These are phyloP conservation scores for Myotis vivesi DNA, from an alignment of 2,797 vertebrate genomes.

Conservation along the genomic window DNA sequence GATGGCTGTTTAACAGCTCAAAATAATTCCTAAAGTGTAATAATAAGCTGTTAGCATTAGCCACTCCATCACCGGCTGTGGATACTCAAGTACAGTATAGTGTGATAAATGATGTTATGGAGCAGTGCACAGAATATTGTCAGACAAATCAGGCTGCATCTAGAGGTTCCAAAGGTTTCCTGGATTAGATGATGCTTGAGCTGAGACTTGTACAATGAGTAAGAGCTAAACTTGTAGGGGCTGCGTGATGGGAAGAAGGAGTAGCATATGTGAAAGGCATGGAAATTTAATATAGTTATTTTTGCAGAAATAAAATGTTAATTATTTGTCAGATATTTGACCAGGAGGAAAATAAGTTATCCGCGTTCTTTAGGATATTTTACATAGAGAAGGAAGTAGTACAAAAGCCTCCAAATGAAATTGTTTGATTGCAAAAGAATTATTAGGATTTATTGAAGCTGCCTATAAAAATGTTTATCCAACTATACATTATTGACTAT, in stretches of 20 bases:
- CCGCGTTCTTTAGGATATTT: background rate
- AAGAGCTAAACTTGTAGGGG: background rate
- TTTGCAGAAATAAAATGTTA: background rate
- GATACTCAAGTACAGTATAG: background rate
- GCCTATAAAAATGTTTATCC: background rate
- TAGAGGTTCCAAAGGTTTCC: background rate
- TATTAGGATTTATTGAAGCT: conserved; percentile 17
- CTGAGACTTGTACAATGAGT: background rate
- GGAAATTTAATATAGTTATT: background rate
- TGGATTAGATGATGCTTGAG: background rate
- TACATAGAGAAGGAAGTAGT: background rate
- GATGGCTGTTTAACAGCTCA: background rate
- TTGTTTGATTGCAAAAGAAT: conserved; percentile 35
- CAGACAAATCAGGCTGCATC: background rate
- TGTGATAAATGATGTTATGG: background rate
- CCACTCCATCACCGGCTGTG: background rate
- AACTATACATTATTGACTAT: background rate
- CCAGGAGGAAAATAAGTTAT: background rate
- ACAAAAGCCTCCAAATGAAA: background rate
- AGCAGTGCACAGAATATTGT: background rate
- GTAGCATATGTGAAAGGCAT: background rate
- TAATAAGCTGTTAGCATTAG: background rate
- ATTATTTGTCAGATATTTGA: background rate
- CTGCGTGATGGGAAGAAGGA: background rate
- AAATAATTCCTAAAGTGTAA: background rate